Evolutionary conservation across 35 echinoderm and acorn worm genomes (phyloP).

Genomic region (Anneissia japonica): DNA sequence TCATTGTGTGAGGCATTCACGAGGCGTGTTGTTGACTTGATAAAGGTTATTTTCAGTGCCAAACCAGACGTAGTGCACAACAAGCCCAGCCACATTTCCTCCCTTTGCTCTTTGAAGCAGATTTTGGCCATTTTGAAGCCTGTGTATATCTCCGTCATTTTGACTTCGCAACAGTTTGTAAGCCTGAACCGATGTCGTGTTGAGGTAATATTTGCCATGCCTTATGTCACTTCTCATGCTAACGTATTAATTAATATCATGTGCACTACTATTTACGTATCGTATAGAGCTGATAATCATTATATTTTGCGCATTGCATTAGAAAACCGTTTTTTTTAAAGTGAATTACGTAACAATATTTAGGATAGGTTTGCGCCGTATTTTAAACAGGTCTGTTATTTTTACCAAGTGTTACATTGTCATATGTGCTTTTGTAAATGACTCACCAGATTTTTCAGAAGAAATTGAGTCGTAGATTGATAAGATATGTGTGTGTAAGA

Average conservation of each 20-base stretch:
- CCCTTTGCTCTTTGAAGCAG: neutral
- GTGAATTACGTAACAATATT: too few relatives aligned
- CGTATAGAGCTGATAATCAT: too few relatives aligned
- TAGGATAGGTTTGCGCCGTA: too few relatives aligned
- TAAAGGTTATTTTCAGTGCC: neutral
- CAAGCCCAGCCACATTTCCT: neutral
- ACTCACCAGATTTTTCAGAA: too few relatives aligned
- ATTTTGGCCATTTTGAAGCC: neutral
- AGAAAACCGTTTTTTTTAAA: too few relatives aligned
- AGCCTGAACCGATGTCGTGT: neutral
- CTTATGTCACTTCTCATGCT: neutral
- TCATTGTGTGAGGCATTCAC: neutral
- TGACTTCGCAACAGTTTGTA: neutral
- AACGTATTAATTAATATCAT: neutral
- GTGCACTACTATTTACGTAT: neutral
- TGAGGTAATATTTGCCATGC: neutral
- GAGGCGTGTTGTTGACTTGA: neutral
- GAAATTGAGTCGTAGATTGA: too few relatives aligned
- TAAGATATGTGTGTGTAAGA: too few relatives aligned
- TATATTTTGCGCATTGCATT: too few relatives aligned
- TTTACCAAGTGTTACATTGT: too few relatives aligned
- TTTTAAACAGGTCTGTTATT: too few relatives aligned
- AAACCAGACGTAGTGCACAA: neutral
- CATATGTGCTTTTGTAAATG: too few relatives aligned
- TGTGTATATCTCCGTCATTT: neutral